Conservation (phyloP, 2,113 vertebrate genomes). For the Gnathonemus echidnorhynchus region DNA sequence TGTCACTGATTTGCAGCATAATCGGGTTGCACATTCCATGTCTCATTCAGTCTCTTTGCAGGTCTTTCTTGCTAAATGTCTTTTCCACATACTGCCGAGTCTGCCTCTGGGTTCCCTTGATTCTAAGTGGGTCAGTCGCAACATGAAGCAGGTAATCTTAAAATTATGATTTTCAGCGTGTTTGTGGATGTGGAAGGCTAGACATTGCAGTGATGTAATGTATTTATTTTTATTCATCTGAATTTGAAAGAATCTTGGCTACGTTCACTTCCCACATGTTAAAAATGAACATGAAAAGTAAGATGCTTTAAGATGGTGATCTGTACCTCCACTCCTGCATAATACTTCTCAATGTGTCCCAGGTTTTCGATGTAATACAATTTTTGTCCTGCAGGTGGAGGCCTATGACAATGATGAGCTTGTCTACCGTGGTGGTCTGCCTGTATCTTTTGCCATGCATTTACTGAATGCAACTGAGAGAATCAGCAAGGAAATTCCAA, state of each 20-base stretch:
- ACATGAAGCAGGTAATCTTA: slow-evolving; percentile 76
- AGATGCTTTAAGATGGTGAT: background rate
- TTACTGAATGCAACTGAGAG: slow-evolving; percentile 71
- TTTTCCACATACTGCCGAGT: slow-evolving; percentile 80
- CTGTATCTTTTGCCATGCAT: slow-evolving; percentile 79
- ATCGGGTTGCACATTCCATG: background rate
- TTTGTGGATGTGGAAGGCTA: background rate
- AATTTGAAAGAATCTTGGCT: background rate
- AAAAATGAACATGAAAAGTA: background rate
- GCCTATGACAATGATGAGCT: slow-evolving; percentile 74
- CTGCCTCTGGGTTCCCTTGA: slow-evolving; percentile 77
- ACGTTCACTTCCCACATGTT: background rate
- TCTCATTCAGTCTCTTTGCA: slow-evolving; percentile 44
- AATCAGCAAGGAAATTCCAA: slow-evolving; percentile 74
- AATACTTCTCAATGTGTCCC: background rate
- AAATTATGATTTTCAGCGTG: background rate
- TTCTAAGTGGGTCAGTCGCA: slow-evolving; percentile 73
- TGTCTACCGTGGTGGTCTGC: slow-evolving; percentile 72
- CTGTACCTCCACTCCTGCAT: background rate
- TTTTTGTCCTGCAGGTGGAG: slow-evolving; percentile 66
- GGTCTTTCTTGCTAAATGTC: slow-evolving; percentile 82
- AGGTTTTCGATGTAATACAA: background rate
- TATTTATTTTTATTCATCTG: background rate
- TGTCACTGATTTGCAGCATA: background rate
- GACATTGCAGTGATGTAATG: background rate